Evolutionary conservation across 1,140 invertebrate genomes (phyloP).

Genomic region (Paraescarpia echinospica): DNA sequence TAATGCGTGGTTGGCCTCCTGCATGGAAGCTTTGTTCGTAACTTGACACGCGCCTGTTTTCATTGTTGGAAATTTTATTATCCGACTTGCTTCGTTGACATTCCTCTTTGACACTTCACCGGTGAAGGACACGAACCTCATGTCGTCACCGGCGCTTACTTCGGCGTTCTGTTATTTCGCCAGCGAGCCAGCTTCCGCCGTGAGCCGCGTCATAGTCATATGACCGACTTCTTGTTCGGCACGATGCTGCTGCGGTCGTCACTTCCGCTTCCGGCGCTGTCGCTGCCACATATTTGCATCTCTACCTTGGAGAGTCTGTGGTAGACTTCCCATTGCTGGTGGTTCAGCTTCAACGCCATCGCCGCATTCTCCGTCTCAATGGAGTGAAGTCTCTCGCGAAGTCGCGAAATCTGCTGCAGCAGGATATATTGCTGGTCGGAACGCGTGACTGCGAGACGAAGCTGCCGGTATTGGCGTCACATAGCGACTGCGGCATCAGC

Average conservation of each 20-base stretch:
- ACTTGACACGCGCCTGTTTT: too few species aligned
- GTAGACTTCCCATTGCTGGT: constrained; percentile 94
- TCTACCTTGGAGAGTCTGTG: constrained; percentile 93
- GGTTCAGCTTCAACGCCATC: constrained; percentile 86
- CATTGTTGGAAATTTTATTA: background rate
- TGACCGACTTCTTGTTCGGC: constrained; percentile 53
- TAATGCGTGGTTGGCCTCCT: too few species aligned
- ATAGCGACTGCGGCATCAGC: constrained; percentile 16
- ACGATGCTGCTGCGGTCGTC: constrained; percentile 38
- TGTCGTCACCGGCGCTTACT: too few species aligned
- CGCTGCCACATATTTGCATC: constrained; percentile 88
- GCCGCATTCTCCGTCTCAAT: constrained; percentile 91
- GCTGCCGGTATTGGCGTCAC: constrained; percentile 13
- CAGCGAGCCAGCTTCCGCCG: background rate
- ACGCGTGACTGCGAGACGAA: constrained; percentile 1
- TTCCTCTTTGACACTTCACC: background rate
- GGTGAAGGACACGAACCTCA: background rate
- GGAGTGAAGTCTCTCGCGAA: constrained; percentile 83
- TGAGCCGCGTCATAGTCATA: constrained; percentile 33
- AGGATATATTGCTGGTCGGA: constrained; percentile 72
- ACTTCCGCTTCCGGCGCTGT: constrained; percentile 42
- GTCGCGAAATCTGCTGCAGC: constrained; percentile 85
- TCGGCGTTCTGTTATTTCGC: background rate
- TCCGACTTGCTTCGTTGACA: background rate
- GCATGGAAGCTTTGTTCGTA: too few species aligned